These are phyloP conservation scores for Cecropterus lyciades DNA, from an alignment of 1,140 invertebrate species.

Conservation along the genomic window DNA sequence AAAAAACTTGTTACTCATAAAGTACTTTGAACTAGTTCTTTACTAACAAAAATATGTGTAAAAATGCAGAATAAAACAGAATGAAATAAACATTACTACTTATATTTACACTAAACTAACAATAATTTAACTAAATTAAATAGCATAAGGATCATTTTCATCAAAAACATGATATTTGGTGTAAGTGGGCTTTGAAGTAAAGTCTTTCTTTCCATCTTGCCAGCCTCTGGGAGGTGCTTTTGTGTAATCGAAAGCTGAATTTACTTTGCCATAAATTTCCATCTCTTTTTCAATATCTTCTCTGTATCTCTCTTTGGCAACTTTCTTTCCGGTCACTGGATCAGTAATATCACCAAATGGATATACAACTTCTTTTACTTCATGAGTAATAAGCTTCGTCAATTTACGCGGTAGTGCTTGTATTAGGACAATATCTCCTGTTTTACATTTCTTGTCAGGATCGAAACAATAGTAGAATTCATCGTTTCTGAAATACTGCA, in stretches of 20 bases:
- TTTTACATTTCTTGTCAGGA: constrained; percentile 90
- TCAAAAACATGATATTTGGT: constrained; percentile 90
- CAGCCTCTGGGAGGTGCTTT: constrained; percentile 91
- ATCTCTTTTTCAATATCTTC: constrained; percentile 89
- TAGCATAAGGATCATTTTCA: constrained; percentile 88
- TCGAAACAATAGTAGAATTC: constrained; percentile 90
- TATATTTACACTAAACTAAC: constrained; percentile 44
- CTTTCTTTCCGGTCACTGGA: constrained; percentile 92
- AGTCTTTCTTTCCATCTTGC: constrained; percentile 92
- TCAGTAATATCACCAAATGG: constrained; percentile 92
- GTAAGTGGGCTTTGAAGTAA: constrained; percentile 90
- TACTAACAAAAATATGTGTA: too few relatives aligned
- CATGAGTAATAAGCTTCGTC: constrained; percentile 91
- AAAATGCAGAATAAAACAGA: not conserved
- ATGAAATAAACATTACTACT: constrained; percentile 24
- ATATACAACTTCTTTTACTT: constrained; percentile 92
- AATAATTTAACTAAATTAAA: constrained; percentile 47
- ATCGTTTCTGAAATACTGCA: constrained; percentile 91
- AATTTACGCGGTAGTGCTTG: constrained; percentile 89
- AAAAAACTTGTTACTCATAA: too few relatives aligned
- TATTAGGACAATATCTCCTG: constrained; percentile 92
- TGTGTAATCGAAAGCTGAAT: constrained; percentile 89
- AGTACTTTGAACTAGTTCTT: too few relatives aligned
- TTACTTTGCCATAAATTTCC: constrained; percentile 89
- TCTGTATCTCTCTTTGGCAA: constrained; percentile 88